Conservation (phyloP, 2,113 vertebrate genomes). For the Agapornis roseicollis region DNA sequence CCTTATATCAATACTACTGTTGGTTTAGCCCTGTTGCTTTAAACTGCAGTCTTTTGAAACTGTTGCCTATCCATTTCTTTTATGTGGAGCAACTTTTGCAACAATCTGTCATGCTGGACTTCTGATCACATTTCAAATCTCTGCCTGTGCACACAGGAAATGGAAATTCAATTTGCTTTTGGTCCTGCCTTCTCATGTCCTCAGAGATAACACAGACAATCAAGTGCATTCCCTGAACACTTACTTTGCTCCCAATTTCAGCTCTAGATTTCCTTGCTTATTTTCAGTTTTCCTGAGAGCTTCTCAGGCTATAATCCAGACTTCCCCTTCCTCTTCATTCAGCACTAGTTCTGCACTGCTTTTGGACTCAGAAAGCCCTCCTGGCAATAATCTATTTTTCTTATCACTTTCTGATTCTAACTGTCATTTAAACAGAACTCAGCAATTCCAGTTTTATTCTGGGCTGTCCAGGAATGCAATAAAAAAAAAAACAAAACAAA, state of each 20-base stretch:
- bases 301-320: neutral
- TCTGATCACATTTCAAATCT: neutral
- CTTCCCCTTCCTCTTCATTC: neutral
- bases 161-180: neutral
- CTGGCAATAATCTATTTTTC: neutral
- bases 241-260: neutral
- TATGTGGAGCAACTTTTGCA: neutral
- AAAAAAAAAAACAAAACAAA: neutral
- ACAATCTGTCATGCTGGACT: neutral
- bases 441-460: neutral
- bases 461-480: neutral
- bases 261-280: neutral
- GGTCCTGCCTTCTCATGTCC: neutral
- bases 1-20: neutral
- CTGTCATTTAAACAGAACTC: neutral
- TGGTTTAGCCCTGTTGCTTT: neutral
- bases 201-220: accelerated
- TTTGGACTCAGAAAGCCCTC: neutral
- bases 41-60: neutral
- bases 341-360: neutral
- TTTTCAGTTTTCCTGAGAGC: neutral
- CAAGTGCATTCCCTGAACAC: neutral
- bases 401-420: neutral
- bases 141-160: neutral
- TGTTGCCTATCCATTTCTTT: neutral